Conservation (phyloP, 2,113 vertebrate species). For the Stigmatopora nigra region DNA sequence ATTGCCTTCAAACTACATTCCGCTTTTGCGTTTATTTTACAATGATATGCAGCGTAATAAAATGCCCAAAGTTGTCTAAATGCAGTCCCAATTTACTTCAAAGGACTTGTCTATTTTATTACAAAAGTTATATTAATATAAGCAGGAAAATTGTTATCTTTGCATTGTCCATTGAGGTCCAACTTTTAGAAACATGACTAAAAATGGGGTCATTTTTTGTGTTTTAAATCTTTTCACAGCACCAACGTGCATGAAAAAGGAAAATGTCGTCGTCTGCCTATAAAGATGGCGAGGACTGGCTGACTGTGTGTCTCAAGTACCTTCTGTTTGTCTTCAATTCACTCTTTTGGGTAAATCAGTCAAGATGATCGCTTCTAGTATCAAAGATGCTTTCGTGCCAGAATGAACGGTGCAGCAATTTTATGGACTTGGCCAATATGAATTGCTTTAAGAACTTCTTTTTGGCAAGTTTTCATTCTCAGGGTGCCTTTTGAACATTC, state of each 20-base stretch:
- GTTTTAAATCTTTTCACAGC: conserved; percentile 22
- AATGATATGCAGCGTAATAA: background rate
- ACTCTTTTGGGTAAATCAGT: conserved; percentile 79
- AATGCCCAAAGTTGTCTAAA: too few species aligned
- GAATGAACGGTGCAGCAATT: too few species aligned
- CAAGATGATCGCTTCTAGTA: background rate
- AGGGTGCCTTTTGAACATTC: conserved; percentile 9
- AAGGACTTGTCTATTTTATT: background rate
- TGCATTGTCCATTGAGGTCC: too few species aligned
- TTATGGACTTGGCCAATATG: conserved; percentile 37
- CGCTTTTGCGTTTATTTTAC: background rate
- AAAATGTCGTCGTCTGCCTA: conserved; percentile 70
- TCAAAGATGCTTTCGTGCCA: too few species aligned
- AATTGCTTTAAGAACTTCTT: conserved; percentile 40
- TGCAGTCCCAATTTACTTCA: background rate
- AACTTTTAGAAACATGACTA: background rate
- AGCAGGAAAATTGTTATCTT: too few species aligned
- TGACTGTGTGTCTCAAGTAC: conserved; percentile 77
- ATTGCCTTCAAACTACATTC: background rate
- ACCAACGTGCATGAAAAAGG: conserved; percentile 16
- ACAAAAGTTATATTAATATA: too few species aligned
- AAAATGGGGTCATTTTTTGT: background rate
- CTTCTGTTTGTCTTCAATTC: conserved; percentile 83
- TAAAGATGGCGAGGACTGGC: conserved; percentile 75
- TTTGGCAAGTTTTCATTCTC: conserved; percentile 23